Percentiles rank a stretch among this genome's conserved stretches.
These are phyloP conservation scores for Spodoptera litura DNA, from an alignment of 1,140 invertebrate species.

Conservation along the genomic window DNA sequence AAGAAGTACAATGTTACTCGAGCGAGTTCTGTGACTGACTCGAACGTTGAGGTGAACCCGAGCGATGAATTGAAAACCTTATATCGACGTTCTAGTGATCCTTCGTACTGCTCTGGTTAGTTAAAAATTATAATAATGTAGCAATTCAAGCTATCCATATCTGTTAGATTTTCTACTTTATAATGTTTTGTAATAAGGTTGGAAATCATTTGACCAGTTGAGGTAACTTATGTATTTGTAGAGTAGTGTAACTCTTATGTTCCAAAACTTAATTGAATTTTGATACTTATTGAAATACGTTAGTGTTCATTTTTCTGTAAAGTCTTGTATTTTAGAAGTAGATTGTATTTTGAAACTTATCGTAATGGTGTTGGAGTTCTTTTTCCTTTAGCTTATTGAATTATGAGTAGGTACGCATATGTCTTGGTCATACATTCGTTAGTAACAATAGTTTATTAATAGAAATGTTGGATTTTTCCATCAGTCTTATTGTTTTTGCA, in stretches of 20 bases:
- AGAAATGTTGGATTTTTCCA: not conserved
- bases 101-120: slow-evolving; percentile 71
- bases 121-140: slow-evolving; percentile 3
- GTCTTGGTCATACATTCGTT: too few species aligned
- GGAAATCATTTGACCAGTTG: too few species aligned
- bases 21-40: slow-evolving; percentile 57
- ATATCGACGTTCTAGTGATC: slow-evolving; percentile 69
- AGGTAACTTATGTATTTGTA: too few species aligned
- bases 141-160: too few species aligned
- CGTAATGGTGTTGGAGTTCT: not conserved
- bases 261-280: too few species aligned
- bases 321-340: too few species aligned
- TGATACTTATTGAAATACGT: too few species aligned
- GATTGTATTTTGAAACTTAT: too few species aligned
- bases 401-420: not conserved
- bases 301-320: not conserved
- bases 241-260: too few species aligned
- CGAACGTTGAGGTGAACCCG: slow-evolving; percentile 32
- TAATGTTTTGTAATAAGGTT: too few species aligned
- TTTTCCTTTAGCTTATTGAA: not conserved
- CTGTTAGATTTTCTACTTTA: too few species aligned
- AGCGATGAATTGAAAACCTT: slow-evolving; percentile 71
- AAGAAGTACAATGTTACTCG: slow-evolving; percentile 52
- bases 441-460: not conserved
- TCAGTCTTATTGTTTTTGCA: not conserved